Evolutionary conservation across 2,888 invertebrate genomes (phyloP).

Genomic region (Deroplatys truncata): DNA sequence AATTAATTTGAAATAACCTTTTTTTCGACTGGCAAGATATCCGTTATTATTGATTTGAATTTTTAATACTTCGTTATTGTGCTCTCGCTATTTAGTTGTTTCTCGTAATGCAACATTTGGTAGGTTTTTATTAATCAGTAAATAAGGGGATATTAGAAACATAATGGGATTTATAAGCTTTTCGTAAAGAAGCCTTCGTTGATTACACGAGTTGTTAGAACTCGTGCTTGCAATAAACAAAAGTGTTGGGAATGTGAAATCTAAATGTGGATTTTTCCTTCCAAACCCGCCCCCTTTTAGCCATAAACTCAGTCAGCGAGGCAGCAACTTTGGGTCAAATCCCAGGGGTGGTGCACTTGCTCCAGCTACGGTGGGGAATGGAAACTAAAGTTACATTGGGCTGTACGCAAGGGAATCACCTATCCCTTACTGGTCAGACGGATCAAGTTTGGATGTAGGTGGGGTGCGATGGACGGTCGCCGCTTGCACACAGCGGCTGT

Average conservation of each 20-base stretch:
- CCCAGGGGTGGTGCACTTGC: not conserved
- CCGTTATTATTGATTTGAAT: too few relatives aligned
- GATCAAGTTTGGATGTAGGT: not conserved
- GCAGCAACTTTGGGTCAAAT: slow-evolving; percentile 15
- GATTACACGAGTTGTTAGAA: too few relatives aligned
- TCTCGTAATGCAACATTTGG: too few relatives aligned
- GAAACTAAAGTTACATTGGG: slow-evolving; percentile 8
- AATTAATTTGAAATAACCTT: too few relatives aligned
- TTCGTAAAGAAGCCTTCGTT: too few relatives aligned
- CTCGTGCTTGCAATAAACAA: too few relatives aligned
- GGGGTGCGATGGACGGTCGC: not conserved
- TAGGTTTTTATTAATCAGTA: too few relatives aligned
- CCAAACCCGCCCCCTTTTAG: not conserved
- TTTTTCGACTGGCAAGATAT: too few relatives aligned
- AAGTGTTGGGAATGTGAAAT: not conserved
- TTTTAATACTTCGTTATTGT: too few relatives aligned
- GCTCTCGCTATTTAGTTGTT: too few relatives aligned
- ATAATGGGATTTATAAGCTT: too few relatives aligned
- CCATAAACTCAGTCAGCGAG: slow-evolving; percentile 13
- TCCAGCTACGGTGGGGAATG: not conserved
- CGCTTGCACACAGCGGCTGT: not conserved
- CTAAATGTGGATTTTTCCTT: not conserved
- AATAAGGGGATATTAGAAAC: too few relatives aligned
- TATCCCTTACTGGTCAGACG: not conserved
- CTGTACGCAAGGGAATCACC: not conserved